Evolutionary conservation across 2,797 vertebrate species (phyloP).

Genomic region (Sebastes diaconus): DNA sequence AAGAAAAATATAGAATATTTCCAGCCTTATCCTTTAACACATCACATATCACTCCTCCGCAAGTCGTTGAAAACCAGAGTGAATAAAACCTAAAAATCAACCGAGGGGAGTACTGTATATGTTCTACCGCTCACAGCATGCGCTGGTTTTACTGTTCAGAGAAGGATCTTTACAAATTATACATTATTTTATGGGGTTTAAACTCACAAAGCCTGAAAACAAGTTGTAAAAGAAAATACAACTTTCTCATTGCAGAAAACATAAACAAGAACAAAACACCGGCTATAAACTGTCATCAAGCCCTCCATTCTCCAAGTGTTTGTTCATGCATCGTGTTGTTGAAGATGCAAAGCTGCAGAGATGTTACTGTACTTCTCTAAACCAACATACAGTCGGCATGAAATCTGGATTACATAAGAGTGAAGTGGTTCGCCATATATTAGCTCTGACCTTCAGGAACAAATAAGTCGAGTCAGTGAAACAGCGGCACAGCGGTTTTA

Average conservation of each 20-base stretch:
- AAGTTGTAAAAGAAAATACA: not conserved
- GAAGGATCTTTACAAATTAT: not conserved
- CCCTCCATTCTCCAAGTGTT: not conserved
- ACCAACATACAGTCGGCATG: not conserved
- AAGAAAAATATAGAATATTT: too few species aligned
- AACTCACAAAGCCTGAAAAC: not conserved
- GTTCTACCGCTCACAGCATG: not conserved
- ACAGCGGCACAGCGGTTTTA: constrained; percentile 13
- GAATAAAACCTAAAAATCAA: too few species aligned
- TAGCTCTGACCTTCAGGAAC: not conserved
- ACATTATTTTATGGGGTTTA: not conserved
- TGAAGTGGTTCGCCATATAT: not conserved
- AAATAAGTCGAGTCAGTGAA: not conserved
- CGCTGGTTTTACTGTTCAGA: not conserved
- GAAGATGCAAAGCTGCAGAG: not conserved
- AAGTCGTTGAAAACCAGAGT: too few species aligned
- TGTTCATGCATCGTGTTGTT: not conserved
- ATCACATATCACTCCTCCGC: too few species aligned
- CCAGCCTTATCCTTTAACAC: too few species aligned
- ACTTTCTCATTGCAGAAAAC: not conserved
- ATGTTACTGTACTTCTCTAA: not conserved
- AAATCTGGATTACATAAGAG: not conserved
- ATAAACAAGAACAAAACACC: not conserved
- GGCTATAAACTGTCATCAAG: not conserved
- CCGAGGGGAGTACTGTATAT: too few species aligned